Conservation (phyloP, 2,888 invertebrate species). For the Apeira syringaria region DNA sequence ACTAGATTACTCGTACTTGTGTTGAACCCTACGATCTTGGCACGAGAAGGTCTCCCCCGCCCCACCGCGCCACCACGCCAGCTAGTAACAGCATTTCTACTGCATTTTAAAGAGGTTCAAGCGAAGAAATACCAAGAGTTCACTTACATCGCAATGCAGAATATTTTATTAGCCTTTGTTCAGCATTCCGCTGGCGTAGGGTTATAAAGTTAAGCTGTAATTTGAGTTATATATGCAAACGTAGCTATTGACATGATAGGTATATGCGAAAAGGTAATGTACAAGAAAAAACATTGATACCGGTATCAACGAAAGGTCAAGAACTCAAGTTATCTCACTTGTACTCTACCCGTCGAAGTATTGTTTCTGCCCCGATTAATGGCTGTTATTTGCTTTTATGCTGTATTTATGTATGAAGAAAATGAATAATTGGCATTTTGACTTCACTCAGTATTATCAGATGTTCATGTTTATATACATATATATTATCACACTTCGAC, state of each 20-base stretch:
- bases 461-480: no score
- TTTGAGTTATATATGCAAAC: slow-evolving; percentile 9
- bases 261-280: slow-evolving; percentile 4
- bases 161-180: slow-evolving; percentile 32
- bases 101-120: slow-evolving; percentile 20
- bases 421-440: no score
- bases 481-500: no score
- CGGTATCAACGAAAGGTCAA: not conserved
- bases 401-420: no score
- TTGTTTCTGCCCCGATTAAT: no score
- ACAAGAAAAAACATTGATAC: not conserved
- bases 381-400: no score
- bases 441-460: no score
- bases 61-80: not conserved
- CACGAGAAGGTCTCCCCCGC: slow-evolving; percentile 18
- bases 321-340: not conserved
- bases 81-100: slow-evolving; percentile 15
- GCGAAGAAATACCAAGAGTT: slow-evolving; percentile 17
- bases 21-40: slow-evolving; percentile 12
- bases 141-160: slow-evolving; percentile 19
- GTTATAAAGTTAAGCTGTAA: slow-evolving; percentile 16
- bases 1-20: not conserved
- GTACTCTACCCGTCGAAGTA: no score
- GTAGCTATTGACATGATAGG: slow-evolving; percentile 11
- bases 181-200: slow-evolving; percentile 14